Evolutionary conservation across 64 coral and sea anemone genomes (phyloP), one percentile per base, ranked within the genome.

Genomic region (Porites lutea): DNA sequence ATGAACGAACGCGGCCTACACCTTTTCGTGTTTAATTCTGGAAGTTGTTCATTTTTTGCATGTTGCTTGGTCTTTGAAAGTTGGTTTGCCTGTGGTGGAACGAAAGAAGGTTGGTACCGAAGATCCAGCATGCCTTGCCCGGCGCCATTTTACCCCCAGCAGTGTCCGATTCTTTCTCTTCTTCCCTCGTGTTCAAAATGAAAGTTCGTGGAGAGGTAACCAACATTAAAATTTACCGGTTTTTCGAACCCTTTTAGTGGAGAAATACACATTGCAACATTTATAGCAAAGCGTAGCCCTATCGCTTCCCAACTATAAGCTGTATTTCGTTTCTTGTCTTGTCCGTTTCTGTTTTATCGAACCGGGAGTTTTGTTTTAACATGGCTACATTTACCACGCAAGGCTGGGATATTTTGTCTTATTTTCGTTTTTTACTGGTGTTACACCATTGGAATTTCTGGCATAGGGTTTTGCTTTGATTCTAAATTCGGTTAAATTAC

Each of bases 171-270:
- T 87, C 87, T 87, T 87, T 93, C 92, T 94, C 88, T 91, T 93
- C 75, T 93, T 85, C 83, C 87, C 95, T 88, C 93, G 91, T 93
- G 90, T 93, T 82, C 81, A 96, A 96, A 88, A 96, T 96, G 95
- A 96, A 96, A 87, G 76, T 96, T 21, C 91, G 92, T 67, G 95
- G 95, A 44, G 86, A 93, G 95, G 95, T 96, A 96, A 87, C 45
- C 15, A 65, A 15, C 15, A 20, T 59, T 77, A 5, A 75, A 78
- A 47, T 89, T 50, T 70, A 2, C 46, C 47, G 51, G 57, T 43
- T 86, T 16, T n/a, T 1, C 45, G 3, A 7, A 3, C 0, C 27
- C 78, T 64, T 57, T 18, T 22, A 58, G 71, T 5, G 13, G 70
- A 55, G 54, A 23, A 69, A 84, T 21, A 68, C 44, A 22, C 8